Evolutionary conservation across 2,888 invertebrate genomes (phyloP).

Genomic region (Eilema depressum): DNA sequence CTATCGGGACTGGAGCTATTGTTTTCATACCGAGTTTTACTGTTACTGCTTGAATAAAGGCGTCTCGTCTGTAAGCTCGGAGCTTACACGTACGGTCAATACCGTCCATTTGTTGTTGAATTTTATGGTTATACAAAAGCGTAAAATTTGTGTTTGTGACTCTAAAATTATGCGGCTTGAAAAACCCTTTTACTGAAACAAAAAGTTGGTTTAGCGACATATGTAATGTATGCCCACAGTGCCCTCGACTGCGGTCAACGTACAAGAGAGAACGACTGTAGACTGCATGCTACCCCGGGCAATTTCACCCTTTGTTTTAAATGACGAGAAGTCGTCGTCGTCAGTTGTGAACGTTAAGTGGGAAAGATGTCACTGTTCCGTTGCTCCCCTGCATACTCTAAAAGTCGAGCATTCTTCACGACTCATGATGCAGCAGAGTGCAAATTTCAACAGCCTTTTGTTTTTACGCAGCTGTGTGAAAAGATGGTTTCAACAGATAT

Average conservation of each 20-base stretch:
- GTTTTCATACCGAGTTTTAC: constrained; percentile 40
- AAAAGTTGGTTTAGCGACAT: constrained; percentile 56
- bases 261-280: constrained; percentile 62
- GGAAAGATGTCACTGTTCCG: constrained; percentile 77
- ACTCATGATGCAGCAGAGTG: constrained; percentile 69
- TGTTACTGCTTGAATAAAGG: constrained; percentile 34
- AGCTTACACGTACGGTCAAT: constrained; percentile 24
- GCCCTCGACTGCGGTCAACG: constrained; percentile 75
- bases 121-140: constrained; percentile 32
- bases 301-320: constrained; percentile 82
- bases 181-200: constrained; percentile 39
- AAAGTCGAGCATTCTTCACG: constrained; percentile 73
- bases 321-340: constrained; percentile 76
- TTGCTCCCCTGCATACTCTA: constrained; percentile 69
- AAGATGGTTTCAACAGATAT: constrained; percentile 44
- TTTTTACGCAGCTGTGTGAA: constrained; percentile 58
- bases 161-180: constrained; percentile 37
- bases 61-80: constrained; percentile 24
- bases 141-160: constrained; percentile 32
- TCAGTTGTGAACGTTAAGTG: constrained; percentile 69
- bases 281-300: constrained; percentile 71
- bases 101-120: constrained; percentile 20
- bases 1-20: constrained; percentile 27
- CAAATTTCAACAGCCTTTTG: constrained; percentile 80
- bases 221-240: constrained; percentile 54